Percentiles rank a stretch among this genome's conserved stretches.
Conservation (phyloP, 2,113 vertebrate species). For the Hymenochirus boettgeri region DNA sequence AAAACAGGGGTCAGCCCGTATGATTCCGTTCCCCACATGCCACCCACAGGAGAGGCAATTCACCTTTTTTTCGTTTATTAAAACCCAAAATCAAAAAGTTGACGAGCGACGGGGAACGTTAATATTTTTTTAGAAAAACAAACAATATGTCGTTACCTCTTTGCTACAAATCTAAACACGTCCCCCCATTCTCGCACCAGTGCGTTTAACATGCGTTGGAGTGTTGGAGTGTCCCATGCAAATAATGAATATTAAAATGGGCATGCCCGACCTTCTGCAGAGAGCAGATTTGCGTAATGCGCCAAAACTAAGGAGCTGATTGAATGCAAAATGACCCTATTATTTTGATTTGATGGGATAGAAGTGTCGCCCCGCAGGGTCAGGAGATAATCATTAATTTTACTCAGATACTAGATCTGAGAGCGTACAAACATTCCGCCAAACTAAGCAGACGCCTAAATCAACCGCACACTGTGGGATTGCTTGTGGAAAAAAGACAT, state of each 20-base stretch:
- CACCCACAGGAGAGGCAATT: too few relatives aligned
- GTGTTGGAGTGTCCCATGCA: not conserved
- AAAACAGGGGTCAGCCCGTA: too few relatives aligned
- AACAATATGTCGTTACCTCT: too few relatives aligned
- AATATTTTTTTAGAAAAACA: too few relatives aligned
- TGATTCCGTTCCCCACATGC: too few relatives aligned
- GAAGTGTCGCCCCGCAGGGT: slow-evolving; percentile 7
- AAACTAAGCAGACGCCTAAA: not conserved
- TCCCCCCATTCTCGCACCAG: not conserved
- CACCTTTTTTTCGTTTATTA: too few relatives aligned
- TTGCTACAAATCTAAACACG: too few relatives aligned
- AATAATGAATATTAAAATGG: slow-evolving; percentile 5
- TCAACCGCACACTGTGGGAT: slow-evolving; percentile 14
- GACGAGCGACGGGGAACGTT: too few relatives aligned
- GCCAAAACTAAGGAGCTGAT: slow-evolving; percentile 6
- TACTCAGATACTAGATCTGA: slow-evolving; percentile 30
- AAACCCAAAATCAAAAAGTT: too few relatives aligned
- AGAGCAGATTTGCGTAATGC: slow-evolving; percentile 15
- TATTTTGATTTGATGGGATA: slow-evolving; percentile 10
- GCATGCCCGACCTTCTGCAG: not conserved
- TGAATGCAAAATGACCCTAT: slow-evolving; percentile 26
- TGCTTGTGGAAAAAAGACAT: not conserved
- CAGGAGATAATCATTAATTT: slow-evolving; percentile 33
- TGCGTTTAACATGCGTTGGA: not conserved
- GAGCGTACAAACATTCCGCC: slow-evolving; percentile 17